Percentiles rank a stretch among this genome's conserved stretches.
phyloP scores from a whole-genome alignment of 2,888 invertebrate species.

The Girardia tigrina region DNA sequence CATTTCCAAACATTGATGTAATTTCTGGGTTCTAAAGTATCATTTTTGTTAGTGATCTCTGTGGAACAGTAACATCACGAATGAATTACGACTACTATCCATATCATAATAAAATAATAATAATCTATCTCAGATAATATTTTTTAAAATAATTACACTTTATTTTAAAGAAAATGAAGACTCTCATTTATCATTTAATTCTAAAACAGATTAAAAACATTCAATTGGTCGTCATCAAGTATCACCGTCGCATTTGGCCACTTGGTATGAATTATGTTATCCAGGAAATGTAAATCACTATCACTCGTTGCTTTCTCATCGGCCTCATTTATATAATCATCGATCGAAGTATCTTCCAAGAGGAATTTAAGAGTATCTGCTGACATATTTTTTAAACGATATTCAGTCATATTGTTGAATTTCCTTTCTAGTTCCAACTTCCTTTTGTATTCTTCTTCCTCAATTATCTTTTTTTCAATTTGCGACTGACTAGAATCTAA shows the following conservation, averaged over 20 bases:
- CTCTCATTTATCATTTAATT: background rate
- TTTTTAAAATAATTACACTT: too few relatives aligned
- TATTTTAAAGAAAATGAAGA: too few relatives aligned
- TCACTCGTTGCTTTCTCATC: background rate
- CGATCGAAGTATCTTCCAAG: background rate
- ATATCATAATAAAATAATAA: too few relatives aligned
- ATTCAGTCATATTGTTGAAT: background rate
- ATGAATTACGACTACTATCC: too few relatives aligned
- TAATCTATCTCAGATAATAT: too few relatives aligned
- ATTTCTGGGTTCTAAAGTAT: too few relatives aligned
- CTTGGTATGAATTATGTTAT: background rate
- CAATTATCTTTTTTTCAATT: slow-evolving; percentile 42
- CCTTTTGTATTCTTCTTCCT: slow-evolving; percentile 4
- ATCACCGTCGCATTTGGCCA: background rate
- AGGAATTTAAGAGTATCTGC: background rate
- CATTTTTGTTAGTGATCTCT: too few relatives aligned
- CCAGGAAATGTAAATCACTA: background rate
- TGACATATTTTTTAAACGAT: background rate
- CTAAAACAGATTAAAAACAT: background rate
- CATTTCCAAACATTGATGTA: too few relatives aligned
- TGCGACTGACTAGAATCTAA: background rate
- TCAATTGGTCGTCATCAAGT: background rate
- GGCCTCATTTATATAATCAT: background rate
- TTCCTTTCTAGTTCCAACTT: background rate
- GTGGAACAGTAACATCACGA: too few relatives aligned